These are phyloP conservation scores for Chymomyza amoena DNA, from an alignment of 2,888 invertebrate genomes.

Conservation along the genomic window DNA sequence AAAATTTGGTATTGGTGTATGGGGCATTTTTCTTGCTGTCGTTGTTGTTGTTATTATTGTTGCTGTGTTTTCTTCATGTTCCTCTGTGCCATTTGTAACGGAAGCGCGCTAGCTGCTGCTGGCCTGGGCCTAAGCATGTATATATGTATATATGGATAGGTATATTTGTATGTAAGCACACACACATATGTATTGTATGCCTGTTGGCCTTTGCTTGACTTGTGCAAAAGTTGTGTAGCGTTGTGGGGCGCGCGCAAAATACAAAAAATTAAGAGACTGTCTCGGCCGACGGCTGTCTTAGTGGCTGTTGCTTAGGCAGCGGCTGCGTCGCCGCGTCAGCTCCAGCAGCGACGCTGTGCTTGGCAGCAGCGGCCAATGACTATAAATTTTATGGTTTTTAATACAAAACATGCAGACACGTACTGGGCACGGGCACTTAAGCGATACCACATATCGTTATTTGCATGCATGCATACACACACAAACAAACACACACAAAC, in stretches of 20 bases:
- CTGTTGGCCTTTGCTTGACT: background rate
- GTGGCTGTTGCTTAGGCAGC: conserved; percentile 8
- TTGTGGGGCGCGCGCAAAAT: background rate
- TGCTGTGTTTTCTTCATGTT: conserved; percentile 41
- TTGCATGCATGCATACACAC: background rate
- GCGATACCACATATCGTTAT: conserved; percentile 47
- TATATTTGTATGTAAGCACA: background rate
- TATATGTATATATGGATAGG: background rate
- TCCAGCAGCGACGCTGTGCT: conserved; percentile 44
- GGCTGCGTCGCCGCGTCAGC: conserved; percentile 8
- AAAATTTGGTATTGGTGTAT: conserved; percentile 22
- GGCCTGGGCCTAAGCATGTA: conserved; percentile 11
- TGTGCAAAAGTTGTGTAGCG: background rate
- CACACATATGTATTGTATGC: background rate
- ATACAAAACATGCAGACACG: background rate
- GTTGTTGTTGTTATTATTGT: conserved; percentile 6
- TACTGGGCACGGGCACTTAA: background rate
- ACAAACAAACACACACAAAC: conserved; percentile 9
- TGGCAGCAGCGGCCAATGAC: conserved; percentile 41
- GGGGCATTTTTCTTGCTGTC: background rate
- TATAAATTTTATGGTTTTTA: conserved; percentile 27
- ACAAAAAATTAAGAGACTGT: conserved; percentile 38
- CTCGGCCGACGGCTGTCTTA: conserved; percentile 26
- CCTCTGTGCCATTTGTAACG: conserved; percentile 60
- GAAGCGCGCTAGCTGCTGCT: conserved; percentile 41